phyloP scores from a whole-genome alignment of 2,113 vertebrate genomes.

The Alouatta palliata region DNA sequence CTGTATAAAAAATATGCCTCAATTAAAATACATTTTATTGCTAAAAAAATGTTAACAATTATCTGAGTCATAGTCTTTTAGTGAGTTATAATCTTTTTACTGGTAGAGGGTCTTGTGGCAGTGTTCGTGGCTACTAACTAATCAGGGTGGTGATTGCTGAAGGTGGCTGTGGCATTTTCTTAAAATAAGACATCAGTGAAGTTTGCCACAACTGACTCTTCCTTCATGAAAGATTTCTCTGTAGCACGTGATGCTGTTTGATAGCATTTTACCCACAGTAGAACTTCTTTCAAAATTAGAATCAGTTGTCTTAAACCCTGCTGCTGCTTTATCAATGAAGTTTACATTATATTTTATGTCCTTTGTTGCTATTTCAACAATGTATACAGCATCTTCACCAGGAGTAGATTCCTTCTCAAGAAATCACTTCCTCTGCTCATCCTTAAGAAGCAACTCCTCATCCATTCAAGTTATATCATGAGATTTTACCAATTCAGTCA shows the following conservation, averaged over 20 bases:
- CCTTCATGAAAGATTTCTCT: neutral
- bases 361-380: neutral
- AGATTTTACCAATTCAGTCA: neutral
- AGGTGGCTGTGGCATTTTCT: neutral
- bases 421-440: neutral
- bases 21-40: neutral
- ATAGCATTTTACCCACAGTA: neutral
- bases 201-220: neutral
- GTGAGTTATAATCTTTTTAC: neutral
- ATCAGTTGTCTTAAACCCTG: neutral
- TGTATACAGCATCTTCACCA: neutral
- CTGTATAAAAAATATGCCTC: neutral
- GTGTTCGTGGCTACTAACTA: neutral
- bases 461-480: neutral
- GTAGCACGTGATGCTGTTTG: neutral
- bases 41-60: neutral
- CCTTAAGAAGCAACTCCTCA: neutral
- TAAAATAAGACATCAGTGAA: neutral
- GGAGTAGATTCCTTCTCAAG: neutral
- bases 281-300: neutral
- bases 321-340: neutral
- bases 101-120: neutral
- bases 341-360: neutral
- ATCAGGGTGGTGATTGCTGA: neutral
- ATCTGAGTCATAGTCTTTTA: neutral